A percentile compares a stretch with the other conserved stretches of the same genome.
phyloP scores from a whole-genome alignment of 2,113 vertebrate genomes.

The Hiodon alosoides region DNA sequence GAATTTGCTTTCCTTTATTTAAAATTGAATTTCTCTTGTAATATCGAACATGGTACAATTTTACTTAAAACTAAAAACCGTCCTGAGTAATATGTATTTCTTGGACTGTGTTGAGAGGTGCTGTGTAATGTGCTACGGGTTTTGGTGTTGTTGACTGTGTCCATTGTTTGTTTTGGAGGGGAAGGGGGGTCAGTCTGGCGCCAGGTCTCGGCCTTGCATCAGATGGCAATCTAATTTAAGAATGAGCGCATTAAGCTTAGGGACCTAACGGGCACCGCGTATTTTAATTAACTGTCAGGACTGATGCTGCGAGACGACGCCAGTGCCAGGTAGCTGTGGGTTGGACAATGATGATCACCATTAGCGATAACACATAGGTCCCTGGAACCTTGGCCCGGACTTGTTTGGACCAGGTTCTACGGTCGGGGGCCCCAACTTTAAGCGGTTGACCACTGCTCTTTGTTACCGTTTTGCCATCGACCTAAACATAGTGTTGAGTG shows the following conservation, averaged over 20 bases:
- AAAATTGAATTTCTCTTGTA: constrained; percentile 1
- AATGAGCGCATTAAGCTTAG: neutral
- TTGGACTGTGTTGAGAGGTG: constrained; percentile 49
- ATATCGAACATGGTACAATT: constrained; percentile 14
- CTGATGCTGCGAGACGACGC: no score
- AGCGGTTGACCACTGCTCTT: no score
- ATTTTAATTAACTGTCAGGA: neutral
- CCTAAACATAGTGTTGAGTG: no score
- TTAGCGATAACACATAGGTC: no score
- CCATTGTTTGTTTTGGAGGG: constrained; percentile 33
- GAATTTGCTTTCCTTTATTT: constrained; percentile 28
- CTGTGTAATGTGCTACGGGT: constrained; percentile 50
- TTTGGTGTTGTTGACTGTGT: constrained; percentile 37
- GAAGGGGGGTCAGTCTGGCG: neutral
- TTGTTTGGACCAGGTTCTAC: no score
- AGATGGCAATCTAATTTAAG: neutral
- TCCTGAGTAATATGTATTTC: constrained; percentile 35
- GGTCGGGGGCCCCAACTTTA: no score
- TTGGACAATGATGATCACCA: no score
- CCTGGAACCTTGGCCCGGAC: no score
- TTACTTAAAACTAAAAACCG: constrained; percentile 33
- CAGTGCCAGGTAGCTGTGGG: no score
- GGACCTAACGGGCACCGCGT: neutral
- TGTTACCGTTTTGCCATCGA: no score
- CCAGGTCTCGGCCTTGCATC: neutral